Evolutionary conservation across 2,113 vertebrate genomes (phyloP), one percentile per base, ranked within the genome.

Genomic region (Halcyon malimbica): DNA sequence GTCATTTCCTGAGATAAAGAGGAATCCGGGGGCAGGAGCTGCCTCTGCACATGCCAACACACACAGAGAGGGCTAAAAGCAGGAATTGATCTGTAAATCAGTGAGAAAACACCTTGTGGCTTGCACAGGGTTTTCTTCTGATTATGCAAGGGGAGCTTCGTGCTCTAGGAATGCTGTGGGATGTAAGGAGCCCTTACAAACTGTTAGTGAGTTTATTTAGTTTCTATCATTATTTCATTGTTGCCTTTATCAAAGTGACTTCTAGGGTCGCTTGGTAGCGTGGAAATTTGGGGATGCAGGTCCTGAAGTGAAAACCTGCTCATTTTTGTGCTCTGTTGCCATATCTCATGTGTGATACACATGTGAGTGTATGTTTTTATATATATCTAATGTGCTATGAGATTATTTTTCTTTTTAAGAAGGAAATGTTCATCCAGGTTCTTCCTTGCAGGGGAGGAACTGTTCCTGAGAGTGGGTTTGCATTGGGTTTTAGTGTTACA

Each of bases 311-410:
- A 60, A 67, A 73, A 48, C 29, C 39, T 74, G 21, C 41, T 63
- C 10, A 0, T 37, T 75, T 44, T 25, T 69, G n/a, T 28, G 51
- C n/a, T 51, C 17, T 25, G 3, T 24, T 67, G 60, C 12, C 4
- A 1, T 31, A 51, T 35, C 64, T 67, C 51, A 8, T 29, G 13
- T 57, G 24, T 29, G 23, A 51, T 19, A 48, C 48, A n/a, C 6
- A 4, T 3, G 1, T 48, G 31, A 28, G 3, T 16, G 7, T 12
- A 7, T 56, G 13, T 2, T 26, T 77, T 46, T 60, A 2, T 4
- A 4, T 13, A 1, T 18, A 16, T 70, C 9, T 46, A 11, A 23
- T 71, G 5, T 17, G 20, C 18, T 57, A 41, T 57, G 35, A n/a
- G 33, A 2, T 11, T 16, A 17, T 17, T n/a, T 23, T 3, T 24